These are phyloP conservation scores for Agrotis puta DNA, from an alignment of 2,888 invertebrate species.

Conservation along the genomic window DNA sequence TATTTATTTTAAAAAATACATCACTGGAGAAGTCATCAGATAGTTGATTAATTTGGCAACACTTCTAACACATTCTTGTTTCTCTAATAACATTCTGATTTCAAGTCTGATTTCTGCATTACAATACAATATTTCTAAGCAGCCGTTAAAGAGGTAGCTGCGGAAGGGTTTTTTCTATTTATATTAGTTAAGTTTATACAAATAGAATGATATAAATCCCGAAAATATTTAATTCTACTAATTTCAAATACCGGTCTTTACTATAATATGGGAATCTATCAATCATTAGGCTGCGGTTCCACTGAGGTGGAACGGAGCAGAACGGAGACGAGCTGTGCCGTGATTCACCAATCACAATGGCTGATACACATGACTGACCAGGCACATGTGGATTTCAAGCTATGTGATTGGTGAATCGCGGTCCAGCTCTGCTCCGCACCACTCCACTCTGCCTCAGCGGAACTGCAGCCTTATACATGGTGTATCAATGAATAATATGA, in stretches of 20 bases:
- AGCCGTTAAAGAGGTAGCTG: conserved; percentile 27
- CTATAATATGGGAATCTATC: background rate
- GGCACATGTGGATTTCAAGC: too few species aligned
- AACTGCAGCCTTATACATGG: too few species aligned
- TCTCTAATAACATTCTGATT: conserved; percentile 17
- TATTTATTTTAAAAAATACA: conserved; percentile 55
- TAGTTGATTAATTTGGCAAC: conserved; percentile 58
- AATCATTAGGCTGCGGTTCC: too few species aligned
- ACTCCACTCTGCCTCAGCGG: too few species aligned
- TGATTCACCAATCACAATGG: too few species aligned
- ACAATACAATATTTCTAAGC: conserved; percentile 1
- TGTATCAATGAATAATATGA: background rate
- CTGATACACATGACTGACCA: too few species aligned
- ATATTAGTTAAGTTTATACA: background rate
- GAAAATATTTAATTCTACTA: conserved; percentile 13
- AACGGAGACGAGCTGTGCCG: too few species aligned
- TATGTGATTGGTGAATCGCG: too few species aligned
- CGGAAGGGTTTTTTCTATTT: conserved; percentile 5
- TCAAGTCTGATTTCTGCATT: conserved; percentile 5
- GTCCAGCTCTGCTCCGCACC: too few species aligned
- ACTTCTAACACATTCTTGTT: conserved; percentile 30
- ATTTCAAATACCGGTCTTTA: conserved; percentile 13
- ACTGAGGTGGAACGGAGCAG: too few species aligned
- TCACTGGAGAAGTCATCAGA: conserved; percentile 44
- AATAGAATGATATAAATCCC: conserved; percentile 13